A percentile compares a stretch with the other conserved stretches of the same genome.
These are phyloP conservation scores for Cyphomyrus discorhynchus DNA, from an alignment of 2,113 vertebrate genomes.

Conservation along the genomic window DNA sequence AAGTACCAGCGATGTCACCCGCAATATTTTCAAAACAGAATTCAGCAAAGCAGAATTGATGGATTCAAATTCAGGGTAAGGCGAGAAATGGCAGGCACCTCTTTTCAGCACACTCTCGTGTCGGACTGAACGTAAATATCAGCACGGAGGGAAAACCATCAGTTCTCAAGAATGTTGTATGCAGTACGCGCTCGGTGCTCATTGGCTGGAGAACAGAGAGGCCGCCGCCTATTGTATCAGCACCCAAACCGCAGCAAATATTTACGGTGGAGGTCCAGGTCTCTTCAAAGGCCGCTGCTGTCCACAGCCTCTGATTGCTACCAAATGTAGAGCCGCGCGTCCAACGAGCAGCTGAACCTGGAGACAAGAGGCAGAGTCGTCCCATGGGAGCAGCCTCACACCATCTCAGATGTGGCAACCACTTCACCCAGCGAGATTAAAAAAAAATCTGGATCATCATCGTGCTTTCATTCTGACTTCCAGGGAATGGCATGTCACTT, in stretches of 20 bases:
- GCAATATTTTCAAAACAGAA: not conserved
- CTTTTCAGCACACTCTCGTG: not conserved
- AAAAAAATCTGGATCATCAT: not conserved
- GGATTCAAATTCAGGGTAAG: not conserved
- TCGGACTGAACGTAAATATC: not conserved
- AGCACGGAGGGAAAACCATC: not conserved
- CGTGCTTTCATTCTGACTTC: not conserved
- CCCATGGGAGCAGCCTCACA: not conserved
- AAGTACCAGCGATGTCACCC: not conserved
- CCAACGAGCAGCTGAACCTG: not conserved
- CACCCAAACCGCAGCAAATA: slow-evolving; percentile 8
- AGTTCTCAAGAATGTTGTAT: not conserved
- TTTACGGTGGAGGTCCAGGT: slow-evolving; percentile 13
- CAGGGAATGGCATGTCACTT: not conserved
- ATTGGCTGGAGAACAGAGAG: not conserved
- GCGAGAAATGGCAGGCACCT: not conserved
- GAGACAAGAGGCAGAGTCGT: not conserved
- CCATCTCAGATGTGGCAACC: not conserved
- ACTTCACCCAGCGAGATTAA: not conserved
- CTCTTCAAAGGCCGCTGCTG: not conserved
- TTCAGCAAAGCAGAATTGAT: not conserved
- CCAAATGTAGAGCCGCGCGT: slow-evolving; percentile 6
- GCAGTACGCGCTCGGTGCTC: not conserved
- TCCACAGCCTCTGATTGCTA: slow-evolving; percentile 8
- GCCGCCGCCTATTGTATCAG: not conserved